Evolutionary conservation across 2,797 vertebrate species (phyloP), one percentile per base, ranked within the genome.

Genomic region (Paedocypris micromegethes): DNA sequence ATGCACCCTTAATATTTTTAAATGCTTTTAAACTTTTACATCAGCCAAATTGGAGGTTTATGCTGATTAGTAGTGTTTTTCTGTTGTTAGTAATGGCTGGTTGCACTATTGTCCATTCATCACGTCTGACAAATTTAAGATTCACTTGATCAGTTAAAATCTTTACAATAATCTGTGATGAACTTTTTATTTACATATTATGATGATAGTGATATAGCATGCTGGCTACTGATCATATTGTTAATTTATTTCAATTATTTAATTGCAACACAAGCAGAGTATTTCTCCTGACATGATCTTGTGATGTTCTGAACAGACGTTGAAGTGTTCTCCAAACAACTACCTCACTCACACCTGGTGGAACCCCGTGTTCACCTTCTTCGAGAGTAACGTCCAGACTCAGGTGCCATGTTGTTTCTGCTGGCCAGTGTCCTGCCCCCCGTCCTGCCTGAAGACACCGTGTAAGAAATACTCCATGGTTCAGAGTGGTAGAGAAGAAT

Each of bases 311-410:
- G 70, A 47, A 47, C 87, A 99, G 96, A 91, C 85, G 79, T 84
- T 98, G 79, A 97, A 94, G 84, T 91, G 93, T 49, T 93, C 93
- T 2, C 92, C 94, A 0, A 92, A 93, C 84, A 98, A 95, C 83
- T 97, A 97, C 85, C 90, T 99, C 80, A 95, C 93, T 80, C 92
- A 94, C 86, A 91, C 92, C 0, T 99, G 96, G 96, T 99, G 96
- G 96, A 98, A 93, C 83, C 96, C 96, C 0, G 83, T 97, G 76
- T 99, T 99, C 83, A 92, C 91, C 85, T 97, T 99, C 79, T 88
- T 98, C 2, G 96, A 99, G 88, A 94, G 91, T 83, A 98, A 97
- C 0, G 89, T 99, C 46, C 94, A 97, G 77, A 92, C 90, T 3
- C 84, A 93, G 4, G 90, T 98, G 79, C 95, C 95, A 6, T 97